These are phyloP conservation scores for Porites cylindrica DNA, from an alignment of 92 coral and sea anemone genomes.

Conservation along the genomic window DNA sequence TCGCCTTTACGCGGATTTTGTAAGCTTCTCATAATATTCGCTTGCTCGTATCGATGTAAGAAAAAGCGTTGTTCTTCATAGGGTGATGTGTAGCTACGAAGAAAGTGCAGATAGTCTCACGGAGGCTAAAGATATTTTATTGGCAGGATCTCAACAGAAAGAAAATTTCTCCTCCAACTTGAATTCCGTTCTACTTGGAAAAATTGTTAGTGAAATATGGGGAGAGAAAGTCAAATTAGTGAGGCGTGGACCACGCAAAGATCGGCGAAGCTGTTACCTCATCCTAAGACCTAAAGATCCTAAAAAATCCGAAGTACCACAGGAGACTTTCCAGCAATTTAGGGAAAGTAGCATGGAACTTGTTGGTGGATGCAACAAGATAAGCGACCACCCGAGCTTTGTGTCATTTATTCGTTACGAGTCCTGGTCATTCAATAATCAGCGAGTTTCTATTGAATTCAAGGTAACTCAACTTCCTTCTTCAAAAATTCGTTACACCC, in stretches of 20 bases:
- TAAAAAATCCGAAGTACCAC: conserved; percentile 21
- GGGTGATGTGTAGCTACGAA: conserved; percentile 37
- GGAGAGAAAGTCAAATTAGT: conserved; percentile 16
- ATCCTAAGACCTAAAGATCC: neutral
- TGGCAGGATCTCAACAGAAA: conserved; percentile 23
- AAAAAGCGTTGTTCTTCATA: conserved; percentile 13
- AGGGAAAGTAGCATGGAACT: conserved; percentile 30
- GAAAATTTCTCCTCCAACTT: conserved; percentile 35
- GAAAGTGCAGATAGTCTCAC: neutral
- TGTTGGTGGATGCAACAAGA: conserved; percentile 45
- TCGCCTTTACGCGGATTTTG: neutral
- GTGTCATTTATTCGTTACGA: no score
- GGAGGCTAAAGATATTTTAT: conserved; percentile 39
- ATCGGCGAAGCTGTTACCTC: conserved; percentile 14
- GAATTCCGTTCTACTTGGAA: conserved; percentile 39
- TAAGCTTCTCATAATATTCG: no score
- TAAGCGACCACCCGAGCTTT: conserved; percentile 36
- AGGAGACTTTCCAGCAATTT: conserved; percentile 34
- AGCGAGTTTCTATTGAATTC: no score
- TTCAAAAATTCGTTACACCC: no score
- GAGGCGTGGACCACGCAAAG: conserved; percentile 21
- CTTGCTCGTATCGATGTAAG: neutral
- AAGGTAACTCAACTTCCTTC: no score
- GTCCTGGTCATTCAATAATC: no score
- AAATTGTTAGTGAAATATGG: conserved; percentile 22